These are phyloP conservation scores for Dendrolimus pini DNA, from an alignment of 2,888 invertebrate species.

Conservation along the genomic window DNA sequence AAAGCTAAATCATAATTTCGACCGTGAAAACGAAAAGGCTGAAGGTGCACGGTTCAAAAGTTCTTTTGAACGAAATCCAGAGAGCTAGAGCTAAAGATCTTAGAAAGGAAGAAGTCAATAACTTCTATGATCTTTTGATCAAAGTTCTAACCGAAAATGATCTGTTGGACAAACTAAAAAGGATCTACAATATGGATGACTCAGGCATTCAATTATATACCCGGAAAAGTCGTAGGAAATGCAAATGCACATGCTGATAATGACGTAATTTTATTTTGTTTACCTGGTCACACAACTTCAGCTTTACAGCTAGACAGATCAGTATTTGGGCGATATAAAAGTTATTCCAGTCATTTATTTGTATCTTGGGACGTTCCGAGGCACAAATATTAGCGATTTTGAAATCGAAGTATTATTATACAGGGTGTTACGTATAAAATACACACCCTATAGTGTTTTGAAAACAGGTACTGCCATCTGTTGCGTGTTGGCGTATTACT, in stretches of 20 bases:
- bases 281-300: constrained; percentile 20
- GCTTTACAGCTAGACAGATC: constrained; percentile 15
- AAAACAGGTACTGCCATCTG: too few species aligned
- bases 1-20: constrained; percentile 23
- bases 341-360: constrained; percentile 7
- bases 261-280: too few species aligned
- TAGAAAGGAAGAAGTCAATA: constrained; percentile 21
- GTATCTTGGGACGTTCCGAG: too few species aligned
- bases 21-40: constrained; percentile 19
- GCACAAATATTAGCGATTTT: too few species aligned
- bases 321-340: constrained; percentile 21
- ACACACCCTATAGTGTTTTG: too few species aligned
- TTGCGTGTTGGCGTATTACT: too few species aligned
- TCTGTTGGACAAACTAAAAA: constrained; percentile 19
- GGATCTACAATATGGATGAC: too few species aligned
- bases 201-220: too few species aligned
- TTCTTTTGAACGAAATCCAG: constrained; percentile 14
- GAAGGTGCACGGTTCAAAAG: constrained; percentile 20
- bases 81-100: constrained; percentile 12
- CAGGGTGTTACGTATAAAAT: too few species aligned
- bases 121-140: constrained; percentile 20
- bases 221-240: too few species aligned
- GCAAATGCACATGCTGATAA: too few species aligned
- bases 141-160: constrained; percentile 20
- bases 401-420: too few species aligned